Conservation (phyloP, 1,140 invertebrate genomes). For the Halictus rubicundus region DNA sequence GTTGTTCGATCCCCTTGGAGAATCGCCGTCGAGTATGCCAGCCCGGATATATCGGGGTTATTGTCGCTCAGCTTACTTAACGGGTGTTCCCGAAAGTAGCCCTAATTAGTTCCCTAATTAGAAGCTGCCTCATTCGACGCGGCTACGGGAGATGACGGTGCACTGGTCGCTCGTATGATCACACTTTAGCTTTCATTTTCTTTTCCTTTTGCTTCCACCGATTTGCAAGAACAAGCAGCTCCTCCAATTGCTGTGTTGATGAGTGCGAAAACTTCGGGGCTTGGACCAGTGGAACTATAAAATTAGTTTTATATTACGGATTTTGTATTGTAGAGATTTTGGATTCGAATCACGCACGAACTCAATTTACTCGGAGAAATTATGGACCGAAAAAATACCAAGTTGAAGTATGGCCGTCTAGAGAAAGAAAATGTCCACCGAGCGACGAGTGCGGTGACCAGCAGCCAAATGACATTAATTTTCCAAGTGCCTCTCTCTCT, state of each 20-base stretch:
- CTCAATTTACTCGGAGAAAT: too few species aligned
- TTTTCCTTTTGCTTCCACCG: too few species aligned
- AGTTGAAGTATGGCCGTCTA: too few species aligned
- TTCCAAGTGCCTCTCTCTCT: constrained; percentile 17
- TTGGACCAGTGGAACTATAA: too few species aligned
- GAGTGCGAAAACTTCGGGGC: too few species aligned
- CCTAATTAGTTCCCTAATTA: constrained; percentile 24
- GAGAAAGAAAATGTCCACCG: background rate
- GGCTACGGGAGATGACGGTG: constrained; percentile 1
- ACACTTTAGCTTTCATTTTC: too few species aligned
- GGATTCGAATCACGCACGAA: too few species aligned
- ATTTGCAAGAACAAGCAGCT: too few species aligned
- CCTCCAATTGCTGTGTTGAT: too few species aligned
- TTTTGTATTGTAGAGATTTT: too few species aligned
- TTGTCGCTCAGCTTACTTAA: constrained; percentile 51
- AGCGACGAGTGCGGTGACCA: background rate
- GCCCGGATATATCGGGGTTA: constrained; percentile 15
- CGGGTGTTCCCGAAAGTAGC: constrained; percentile 22
- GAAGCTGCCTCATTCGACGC: constrained; percentile 5
- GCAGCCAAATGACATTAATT: constrained; percentile 43
- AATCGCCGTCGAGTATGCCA: constrained; percentile 43
- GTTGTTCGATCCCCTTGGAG: constrained; percentile 6
- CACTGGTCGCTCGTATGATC: background rate
- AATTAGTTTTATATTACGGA: too few species aligned
- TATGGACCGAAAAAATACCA: too few species aligned